A percentile compares a stretch with the other conserved stretches of the same genome.
Evolutionary conservation across 2,888 invertebrate genomes (phyloP).

Genomic region (Catocala fraxini): DNA sequence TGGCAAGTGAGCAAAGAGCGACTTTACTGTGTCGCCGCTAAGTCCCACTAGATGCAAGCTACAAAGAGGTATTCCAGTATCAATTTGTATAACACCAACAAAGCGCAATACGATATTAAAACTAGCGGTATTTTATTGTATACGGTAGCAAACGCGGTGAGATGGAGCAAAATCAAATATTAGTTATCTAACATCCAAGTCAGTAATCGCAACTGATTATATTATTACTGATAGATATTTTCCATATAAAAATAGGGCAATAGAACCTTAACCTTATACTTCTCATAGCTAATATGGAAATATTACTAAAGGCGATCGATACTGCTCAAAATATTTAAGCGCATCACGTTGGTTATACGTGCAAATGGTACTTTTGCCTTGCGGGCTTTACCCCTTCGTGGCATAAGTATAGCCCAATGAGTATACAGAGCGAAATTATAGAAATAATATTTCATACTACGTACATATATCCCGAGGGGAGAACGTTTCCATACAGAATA

Average conservation of each 20-base stretch:
- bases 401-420: constrained; percentile 30
- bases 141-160: no score
- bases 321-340: constrained; percentile 35
- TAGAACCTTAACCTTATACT: no score
- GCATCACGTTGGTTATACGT: constrained; percentile 42
- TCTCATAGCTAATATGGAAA: no score
- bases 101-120: not conserved
- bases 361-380: constrained; percentile 18
- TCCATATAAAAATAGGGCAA: no score
- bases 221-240: no score
- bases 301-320: constrained; percentile 3
- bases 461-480: constrained; percentile 24
- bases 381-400: constrained; percentile 14
- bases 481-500: constrained; percentile 9
- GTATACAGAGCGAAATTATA: constrained; percentile 45
- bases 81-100: constrained; percentile 8
- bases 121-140: not conserved
- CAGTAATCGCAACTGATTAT: no score
- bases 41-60: not conserved
- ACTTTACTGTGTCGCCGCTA: not conserved
- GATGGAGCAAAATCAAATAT: no score
- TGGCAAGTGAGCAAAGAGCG: not conserved
- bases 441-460: constrained; percentile 46
- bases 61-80: not conserved
- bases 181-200: no score